Percentiles rank a stretch among this genome's conserved stretches.
Conservation (phyloP, 1,140 invertebrate genomes). For the Listronotus oregonensis region DNA sequence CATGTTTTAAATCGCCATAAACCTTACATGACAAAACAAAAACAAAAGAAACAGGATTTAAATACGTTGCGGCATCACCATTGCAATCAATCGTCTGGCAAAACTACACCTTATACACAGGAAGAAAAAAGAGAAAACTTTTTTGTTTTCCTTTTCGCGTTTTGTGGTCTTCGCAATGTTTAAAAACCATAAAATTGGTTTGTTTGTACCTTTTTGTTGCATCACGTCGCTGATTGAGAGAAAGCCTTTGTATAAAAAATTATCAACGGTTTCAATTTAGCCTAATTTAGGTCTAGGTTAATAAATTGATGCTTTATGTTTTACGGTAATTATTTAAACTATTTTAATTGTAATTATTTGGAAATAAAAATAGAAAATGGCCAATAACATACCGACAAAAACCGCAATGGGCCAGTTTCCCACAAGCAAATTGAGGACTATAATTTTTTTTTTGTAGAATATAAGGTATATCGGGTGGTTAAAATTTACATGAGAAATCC, state of each 20-base stretch:
- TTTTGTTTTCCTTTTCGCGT: neutral
- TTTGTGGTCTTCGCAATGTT: neutral
- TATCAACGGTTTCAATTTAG: neutral
- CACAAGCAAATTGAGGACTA: no score
- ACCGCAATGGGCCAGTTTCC: no score
- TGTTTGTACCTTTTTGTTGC: slow-evolving; percentile 6
- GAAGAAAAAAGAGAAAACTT: slow-evolving; percentile 7
- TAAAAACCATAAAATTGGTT: slow-evolving; percentile 11
- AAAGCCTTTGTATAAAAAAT: neutral
- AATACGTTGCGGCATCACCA: neutral
- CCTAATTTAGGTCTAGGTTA: slow-evolving; percentile 4
- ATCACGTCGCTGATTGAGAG: neutral
- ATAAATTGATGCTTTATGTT: neutral
- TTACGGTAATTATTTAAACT: no score
- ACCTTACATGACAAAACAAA: neutral
- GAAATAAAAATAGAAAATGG: no score
- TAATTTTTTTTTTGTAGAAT: no score
- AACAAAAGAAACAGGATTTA: slow-evolving; percentile 1
- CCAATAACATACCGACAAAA: no score
- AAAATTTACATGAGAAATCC: no score
- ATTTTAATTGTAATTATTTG: no score
- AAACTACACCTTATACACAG: slow-evolving; percentile 6
- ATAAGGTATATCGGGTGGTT: no score
- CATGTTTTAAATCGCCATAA: no score
- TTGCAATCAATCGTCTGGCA: slow-evolving; percentile 1